These are phyloP conservation scores for Corapipo altera DNA, from an alignment of 2,113 vertebrate species.

Conservation along the genomic window DNA sequence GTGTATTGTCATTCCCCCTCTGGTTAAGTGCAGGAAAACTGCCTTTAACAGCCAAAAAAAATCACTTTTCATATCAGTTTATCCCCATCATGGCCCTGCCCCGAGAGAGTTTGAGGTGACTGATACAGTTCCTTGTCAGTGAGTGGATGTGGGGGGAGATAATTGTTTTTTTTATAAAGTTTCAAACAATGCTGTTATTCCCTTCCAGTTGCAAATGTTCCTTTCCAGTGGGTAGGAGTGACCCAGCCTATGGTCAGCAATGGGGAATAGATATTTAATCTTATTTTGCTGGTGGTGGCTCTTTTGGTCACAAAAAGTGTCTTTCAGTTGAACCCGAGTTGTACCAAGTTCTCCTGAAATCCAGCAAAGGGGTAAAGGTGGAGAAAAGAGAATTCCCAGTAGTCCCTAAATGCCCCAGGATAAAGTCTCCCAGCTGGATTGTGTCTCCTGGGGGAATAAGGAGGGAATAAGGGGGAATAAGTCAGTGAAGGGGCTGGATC, in stretches of 20 bases:
- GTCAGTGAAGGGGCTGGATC: background rate
- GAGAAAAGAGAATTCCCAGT: background rate
- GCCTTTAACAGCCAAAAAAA: background rate
- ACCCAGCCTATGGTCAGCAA: background rate
- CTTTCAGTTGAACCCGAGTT: conserved; percentile 1
- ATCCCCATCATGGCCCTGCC: background rate
- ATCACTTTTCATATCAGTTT: background rate
- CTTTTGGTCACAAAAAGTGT: conserved; percentile 6
- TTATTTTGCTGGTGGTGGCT: background rate
- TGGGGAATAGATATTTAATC: conserved; percentile 38
- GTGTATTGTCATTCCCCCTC: background rate
- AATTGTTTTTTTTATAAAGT: background rate
- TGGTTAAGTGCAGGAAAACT: background rate
- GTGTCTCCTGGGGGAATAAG: background rate
- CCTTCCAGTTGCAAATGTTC: background rate
- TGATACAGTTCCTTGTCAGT: background rate
- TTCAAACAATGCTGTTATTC: background rate
- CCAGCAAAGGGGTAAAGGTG: background rate
- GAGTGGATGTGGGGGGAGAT: background rate
- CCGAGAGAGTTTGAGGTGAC: background rate
- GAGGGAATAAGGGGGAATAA: too few relatives aligned
- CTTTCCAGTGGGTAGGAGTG: background rate
- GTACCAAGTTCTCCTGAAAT: background rate
- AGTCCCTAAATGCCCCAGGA: background rate
- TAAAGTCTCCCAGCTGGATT: background rate